phyloP scores from a whole-genome alignment of 1,140 invertebrate genomes.

The Listronotus bonariensis region DNA sequence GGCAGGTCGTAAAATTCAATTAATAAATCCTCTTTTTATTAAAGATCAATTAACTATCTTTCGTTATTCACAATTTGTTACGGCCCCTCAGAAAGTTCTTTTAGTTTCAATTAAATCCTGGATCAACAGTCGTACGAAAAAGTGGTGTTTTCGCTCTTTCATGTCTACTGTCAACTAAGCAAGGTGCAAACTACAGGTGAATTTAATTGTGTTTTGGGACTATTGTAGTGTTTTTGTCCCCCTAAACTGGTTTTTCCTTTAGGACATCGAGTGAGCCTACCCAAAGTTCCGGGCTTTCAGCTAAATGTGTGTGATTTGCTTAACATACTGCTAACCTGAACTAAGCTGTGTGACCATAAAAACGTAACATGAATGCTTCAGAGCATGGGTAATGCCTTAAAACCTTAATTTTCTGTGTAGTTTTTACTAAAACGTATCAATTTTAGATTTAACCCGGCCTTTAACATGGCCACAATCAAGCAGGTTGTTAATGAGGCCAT shows the following conservation, averaged over 20 bases:
- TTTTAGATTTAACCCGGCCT: constrained; percentile 84
- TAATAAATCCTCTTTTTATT: neutral
- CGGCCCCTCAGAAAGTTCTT: too few species aligned
- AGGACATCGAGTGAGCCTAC: neutral
- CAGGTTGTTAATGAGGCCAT: constrained; percentile 92
- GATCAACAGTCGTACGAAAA: neutral
- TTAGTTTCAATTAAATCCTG: too few species aligned
- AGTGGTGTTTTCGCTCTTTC: constrained; percentile 10
- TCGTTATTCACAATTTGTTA: too few species aligned
- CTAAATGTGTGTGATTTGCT: constrained; percentile 38
- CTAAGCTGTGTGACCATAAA: constrained; percentile 36
- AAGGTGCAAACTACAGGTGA: constrained; percentile 43
- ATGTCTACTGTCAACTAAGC: constrained; percentile 33
- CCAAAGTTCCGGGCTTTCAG: neutral
- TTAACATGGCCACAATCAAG: constrained; percentile 89
- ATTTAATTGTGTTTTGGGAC: constrained; percentile 26
- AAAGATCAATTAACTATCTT: constrained; percentile 3
- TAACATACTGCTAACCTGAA: constrained; percentile 39
- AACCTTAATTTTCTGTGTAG: constrained; percentile 4
- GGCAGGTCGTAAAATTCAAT: constrained; percentile 39
- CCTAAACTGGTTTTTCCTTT: neutral
- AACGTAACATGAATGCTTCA: constrained; percentile 71
- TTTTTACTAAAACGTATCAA: constrained; percentile 38
- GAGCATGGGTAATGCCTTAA: constrained; percentile 71
- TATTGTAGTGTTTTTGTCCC: constrained; percentile 2